Base-by-base conservation (phyloP, 2,113 vertebrate species). In the Sardina pilchardus region DNA sequence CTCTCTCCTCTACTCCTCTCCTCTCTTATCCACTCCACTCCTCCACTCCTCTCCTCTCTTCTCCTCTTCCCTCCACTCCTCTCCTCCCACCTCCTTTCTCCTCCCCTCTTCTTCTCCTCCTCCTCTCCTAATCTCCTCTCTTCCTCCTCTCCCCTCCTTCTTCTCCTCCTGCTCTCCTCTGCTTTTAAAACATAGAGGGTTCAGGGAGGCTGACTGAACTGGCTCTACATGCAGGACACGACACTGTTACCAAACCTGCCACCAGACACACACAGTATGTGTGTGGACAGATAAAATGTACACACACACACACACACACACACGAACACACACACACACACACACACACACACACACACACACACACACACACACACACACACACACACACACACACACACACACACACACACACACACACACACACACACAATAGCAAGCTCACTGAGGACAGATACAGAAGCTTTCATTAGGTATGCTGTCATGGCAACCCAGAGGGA, bases 401-500 rank as follows among this genome's bases (percentile, higher is more conserved):
- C 56, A 59, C 21, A n/a, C 56, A 59, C 56, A 24, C 56, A 24
- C 24, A n/a, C 56, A n/a, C 56, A 63, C 24, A n/a, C 56, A 7
- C 24, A 59, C 56, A n/a, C 56, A 59, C 56, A 59, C 56, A 63
- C 56, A 63, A 24, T 63, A n/a, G 7, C 56, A 63, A 63, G 56
- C 56, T 63, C 24, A 63, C 56, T n/a, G 56, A 63, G 50, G 50
- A 53, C 50, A 53, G 81, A 88, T 84, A 84, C 80, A 67, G 43
- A 88, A 59, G 83, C 83, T 84, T 89, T 87, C 75, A 90, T 89
- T 89, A 87, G 85, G 83, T 75, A n/a, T 84, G 88, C 75, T 88
- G 81, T 83, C 83, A 89, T 89, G 87, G 90, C 75, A 89, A 89
- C 88, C 50, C 82, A 81, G 24, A 34, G 84, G 82, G 81, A 89